Percentiles rank a stretch among this genome's conserved stretches.
Conservation (phyloP, 2,888 invertebrate species). For the Gerris lacustris region DNA sequence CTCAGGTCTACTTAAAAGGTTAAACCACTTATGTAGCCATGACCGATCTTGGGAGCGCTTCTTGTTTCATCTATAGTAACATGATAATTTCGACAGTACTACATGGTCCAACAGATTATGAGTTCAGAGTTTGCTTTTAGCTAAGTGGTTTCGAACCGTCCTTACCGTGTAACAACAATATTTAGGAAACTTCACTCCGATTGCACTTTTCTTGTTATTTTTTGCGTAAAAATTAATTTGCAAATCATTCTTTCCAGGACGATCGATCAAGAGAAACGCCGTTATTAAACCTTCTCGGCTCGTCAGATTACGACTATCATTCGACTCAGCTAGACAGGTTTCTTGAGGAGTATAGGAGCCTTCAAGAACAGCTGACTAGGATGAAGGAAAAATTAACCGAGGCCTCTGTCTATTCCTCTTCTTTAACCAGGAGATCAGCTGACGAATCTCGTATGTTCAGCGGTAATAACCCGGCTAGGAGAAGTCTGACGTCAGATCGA, state of each 20-base stretch:
- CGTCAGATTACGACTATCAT: slow-evolving; percentile 58
- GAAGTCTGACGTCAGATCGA: not conserved
- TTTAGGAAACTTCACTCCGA: no score
- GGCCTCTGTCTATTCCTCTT: not conserved
- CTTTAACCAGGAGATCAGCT: not conserved
- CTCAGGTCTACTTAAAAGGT: no score
- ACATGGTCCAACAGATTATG: no score
- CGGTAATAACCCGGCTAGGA: not conserved
- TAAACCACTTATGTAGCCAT: no score
- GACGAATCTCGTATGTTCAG: not conserved
- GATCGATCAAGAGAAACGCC: slow-evolving; percentile 44
- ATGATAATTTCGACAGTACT: no score
- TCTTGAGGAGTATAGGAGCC: slow-evolving; percentile 62
- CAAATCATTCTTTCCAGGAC: slow-evolving; percentile 28
- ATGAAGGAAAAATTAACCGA: slow-evolving; percentile 49
- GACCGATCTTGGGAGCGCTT: no score
- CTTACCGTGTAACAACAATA: no score
- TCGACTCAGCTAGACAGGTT: slow-evolving; percentile 67
- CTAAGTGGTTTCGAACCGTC: no score
- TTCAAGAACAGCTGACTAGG: slow-evolving; percentile 63
- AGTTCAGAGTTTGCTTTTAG: no score
- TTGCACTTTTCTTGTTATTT: no score
- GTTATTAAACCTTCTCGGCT: slow-evolving; percentile 40
- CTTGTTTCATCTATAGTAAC: no score
- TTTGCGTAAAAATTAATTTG: no score